Percentiles rank a stretch among this genome's conserved stretches.
Conservation (phyloP, 2,888 invertebrate species). For the Oscheius sp. region DNA sequence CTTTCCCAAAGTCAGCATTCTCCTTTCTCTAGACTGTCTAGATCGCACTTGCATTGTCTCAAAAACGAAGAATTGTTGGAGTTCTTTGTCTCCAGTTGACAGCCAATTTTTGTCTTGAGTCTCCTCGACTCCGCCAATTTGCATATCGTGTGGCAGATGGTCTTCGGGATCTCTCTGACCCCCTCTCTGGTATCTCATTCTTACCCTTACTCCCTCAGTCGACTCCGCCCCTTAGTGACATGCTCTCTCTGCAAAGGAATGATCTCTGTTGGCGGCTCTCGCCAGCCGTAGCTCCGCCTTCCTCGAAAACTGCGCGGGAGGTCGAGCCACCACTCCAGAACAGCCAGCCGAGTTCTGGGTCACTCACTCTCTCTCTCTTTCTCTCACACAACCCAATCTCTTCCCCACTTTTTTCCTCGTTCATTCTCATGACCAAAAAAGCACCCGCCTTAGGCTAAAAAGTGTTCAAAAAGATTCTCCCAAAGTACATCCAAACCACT, state of each 20-base stretch:
- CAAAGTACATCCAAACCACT: no score
- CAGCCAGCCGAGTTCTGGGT: neutral
- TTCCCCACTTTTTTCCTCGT: neutral
- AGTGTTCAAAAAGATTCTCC: no score
- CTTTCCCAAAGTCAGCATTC: neutral
- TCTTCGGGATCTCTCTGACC: neutral
- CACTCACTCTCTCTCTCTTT: neutral
- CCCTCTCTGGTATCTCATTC: conserved; percentile 2
- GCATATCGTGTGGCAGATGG: conserved; percentile 28
- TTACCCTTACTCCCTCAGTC: neutral
- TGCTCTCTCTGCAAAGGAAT: conserved; percentile 21
- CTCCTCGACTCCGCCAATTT: conserved; percentile 28
- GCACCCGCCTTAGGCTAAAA: no score
- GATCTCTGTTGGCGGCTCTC: conserved; percentile 5
- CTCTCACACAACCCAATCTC: neutral
- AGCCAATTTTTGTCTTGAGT: conserved; percentile 20
- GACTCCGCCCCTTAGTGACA: conserved; percentile 20
- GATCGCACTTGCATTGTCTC: neutral
- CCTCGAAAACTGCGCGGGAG: conserved; percentile 4
- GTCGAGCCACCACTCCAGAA: no score
- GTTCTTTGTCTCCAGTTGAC: neutral
- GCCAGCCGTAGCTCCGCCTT: conserved; percentile 18
- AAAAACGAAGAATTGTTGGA: neutral
- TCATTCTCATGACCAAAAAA: no score
- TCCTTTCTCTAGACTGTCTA: neutral